Evolutionary conservation across 1,140 invertebrate species (phyloP), one percentile per base, ranked within the genome.

Genomic region (Leptonema lineaticorne): DNA sequence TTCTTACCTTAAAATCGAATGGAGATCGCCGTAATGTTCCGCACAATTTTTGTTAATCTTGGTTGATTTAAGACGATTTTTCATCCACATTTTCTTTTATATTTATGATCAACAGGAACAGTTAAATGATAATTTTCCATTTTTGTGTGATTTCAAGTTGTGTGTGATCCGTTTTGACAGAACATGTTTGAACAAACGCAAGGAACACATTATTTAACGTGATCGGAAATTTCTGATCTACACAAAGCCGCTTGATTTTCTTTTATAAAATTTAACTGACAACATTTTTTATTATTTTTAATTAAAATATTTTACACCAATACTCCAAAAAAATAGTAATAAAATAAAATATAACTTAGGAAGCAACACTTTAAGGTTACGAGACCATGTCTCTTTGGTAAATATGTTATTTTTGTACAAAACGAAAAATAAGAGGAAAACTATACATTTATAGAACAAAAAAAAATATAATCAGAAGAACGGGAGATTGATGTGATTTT

Each of bases 321-420:
- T 72, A 74, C 27, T 62, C 59, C 62, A 67, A 63, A 64, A 66
- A 53, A n/a, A n/a, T n/a, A n/a, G n/a, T n/a, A n/a, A n/a, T n/a
- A n/a, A n/a, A n/a, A n/a, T n/a, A n/a, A n/a, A n/a, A n/a, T n/a
- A 53, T 30, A 70, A 63, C 62, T 69, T 69, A 70, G 63, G 63
- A 69, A 74, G 69, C 73, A 73, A 72, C 75, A 75, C 78, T 79
- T 66, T 72, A 68, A 73, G 71, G 68, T 73, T 81, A 82, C 78
- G 81, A 83, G 81, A 83, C 81, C 80, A 80, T 76, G 81, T 82
- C 81, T 83, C 81, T 83, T 83, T 83, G 81, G 81, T 83, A 83
- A 81, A 53, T n/a, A 79, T 78, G 78, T 82, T 73, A 73, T 79
- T 83, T 45, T 83, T 83, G 81, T 83, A 83, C 81, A 83, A 83